Conservation (phyloP, 2,888 invertebrate genomes). For the Microctonus brassicae region DNA sequence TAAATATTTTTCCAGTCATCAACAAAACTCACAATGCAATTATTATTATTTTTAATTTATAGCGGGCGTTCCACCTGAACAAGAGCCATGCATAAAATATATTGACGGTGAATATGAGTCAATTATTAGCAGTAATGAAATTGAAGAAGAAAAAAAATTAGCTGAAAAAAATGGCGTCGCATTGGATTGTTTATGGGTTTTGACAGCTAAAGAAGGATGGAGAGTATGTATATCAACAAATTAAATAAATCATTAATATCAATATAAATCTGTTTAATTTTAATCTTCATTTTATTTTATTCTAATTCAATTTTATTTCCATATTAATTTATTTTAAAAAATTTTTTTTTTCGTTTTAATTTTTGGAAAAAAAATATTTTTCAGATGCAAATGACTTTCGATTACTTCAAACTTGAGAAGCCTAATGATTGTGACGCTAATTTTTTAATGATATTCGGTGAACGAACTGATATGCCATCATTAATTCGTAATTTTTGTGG, state of each 20-base stretch:
- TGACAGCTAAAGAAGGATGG: conserved; percentile 76
- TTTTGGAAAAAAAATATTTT: background rate
- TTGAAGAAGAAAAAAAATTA: conserved; percentile 72
- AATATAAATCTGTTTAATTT: conserved; percentile 23
- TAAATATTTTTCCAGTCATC: no score
- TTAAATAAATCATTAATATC: background rate
- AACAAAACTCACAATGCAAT: no score
- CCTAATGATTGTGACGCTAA: conserved; percentile 85
- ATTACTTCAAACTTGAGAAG: conserved; percentile 75
- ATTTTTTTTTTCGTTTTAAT: background rate
- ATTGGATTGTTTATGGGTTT: conserved; percentile 83
- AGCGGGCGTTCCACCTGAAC: conserved; percentile 71
- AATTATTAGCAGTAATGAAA: conserved; percentile 73
- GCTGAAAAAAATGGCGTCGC: conserved; percentile 73
- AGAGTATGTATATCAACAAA: conserved; percentile 77
- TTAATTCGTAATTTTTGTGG: conserved; percentile 84
- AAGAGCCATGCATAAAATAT: conserved; percentile 75
- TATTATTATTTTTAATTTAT: conserved; percentile 46
- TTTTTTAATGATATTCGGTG: conserved; percentile 81
- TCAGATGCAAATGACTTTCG: conserved; percentile 80
- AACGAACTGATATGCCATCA: conserved; percentile 74
- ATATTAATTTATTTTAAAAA: background rate
- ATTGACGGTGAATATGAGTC: conserved; percentile 70
- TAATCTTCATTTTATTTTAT: no score
- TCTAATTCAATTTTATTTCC: no score